Conservation (phyloP, 37 sponge, comb jelly and placozoan species). For the Lycopodina hypogea region DNA sequence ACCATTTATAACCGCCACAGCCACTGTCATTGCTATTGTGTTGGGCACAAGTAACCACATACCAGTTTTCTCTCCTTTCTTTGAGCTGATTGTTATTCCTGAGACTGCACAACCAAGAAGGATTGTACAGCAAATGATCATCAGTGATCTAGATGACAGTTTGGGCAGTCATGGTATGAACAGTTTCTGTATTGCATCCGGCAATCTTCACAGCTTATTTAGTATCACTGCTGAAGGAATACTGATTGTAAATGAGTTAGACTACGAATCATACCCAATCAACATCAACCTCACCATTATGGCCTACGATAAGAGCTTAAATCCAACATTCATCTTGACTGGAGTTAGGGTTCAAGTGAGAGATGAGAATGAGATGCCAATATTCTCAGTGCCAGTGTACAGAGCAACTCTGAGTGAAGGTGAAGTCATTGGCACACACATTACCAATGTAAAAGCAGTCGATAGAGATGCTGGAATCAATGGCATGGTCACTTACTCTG, state of each 20-base stretch:
- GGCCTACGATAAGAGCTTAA: constrained; percentile 56
- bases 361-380: constrained; percentile 51
- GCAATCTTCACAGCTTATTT: constrained; percentile 33
- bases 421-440: neutral
- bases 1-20: neutral
- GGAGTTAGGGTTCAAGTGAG: constrained; percentile 21
- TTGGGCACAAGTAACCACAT: constrained; percentile 39
- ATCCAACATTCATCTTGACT: constrained; percentile 15
- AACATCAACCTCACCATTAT: constrained; percentile 23
- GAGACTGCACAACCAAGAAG: constrained; percentile 26
- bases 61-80: constrained; percentile 16
- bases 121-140: neutral
- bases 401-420: constrained; percentile 40
- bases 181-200: constrained; percentile 50
- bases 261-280: constrained; percentile 36
- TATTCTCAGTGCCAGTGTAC: constrained; percentile 35
- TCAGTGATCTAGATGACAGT: constrained; percentile 15
- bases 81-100: neutral
- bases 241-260: neutral
- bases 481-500: constrained; percentile 32
- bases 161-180: constrained; percentile 34
- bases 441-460: constrained; percentile 45
- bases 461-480: constrained; percentile 44
- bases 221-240: neutral
- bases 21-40: constrained; percentile 9